Evolutionary conservation across 2,888 invertebrate species (phyloP).

Genomic region (Dolichopus griseipennis): DNA sequence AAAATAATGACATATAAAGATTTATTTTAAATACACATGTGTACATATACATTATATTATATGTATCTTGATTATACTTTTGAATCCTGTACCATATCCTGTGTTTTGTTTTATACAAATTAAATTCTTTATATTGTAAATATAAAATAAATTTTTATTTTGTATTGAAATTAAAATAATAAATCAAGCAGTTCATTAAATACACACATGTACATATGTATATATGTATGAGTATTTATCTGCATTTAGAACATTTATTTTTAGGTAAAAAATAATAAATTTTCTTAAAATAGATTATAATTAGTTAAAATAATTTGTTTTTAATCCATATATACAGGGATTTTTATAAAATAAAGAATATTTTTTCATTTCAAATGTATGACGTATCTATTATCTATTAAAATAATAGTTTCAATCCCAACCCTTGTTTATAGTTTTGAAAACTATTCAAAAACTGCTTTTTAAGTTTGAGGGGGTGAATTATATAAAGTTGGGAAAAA

Average conservation of each 20-base stretch:
- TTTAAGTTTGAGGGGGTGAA: too few relatives aligned
- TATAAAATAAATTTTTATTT: not conserved
- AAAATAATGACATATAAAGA: not conserved
- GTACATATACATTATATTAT: not conserved
- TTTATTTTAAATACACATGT: too few relatives aligned
- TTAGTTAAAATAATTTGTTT: conserved; percentile 4
- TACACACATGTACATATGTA: not conserved
- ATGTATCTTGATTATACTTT: too few relatives aligned
- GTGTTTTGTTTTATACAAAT: not conserved
- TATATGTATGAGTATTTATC: not conserved
- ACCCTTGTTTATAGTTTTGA: too few relatives aligned
- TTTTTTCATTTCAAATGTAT: too few relatives aligned
- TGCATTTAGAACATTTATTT: not conserved
- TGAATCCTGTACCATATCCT: not conserved
- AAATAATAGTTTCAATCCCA: too few relatives aligned
- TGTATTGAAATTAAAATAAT: not conserved
- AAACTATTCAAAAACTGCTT: too few relatives aligned
- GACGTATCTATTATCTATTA: too few relatives aligned
- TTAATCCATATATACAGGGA: not conserved
- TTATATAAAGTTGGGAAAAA: too few relatives aligned
- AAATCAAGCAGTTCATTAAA: not conserved
- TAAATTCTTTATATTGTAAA: not conserved
- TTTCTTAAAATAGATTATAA: not conserved
- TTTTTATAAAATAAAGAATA: too few relatives aligned
- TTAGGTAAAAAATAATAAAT: not conserved